phyloP scores from a whole-genome alignment of 2,113 vertebrate species.

The Ifrita kowaldi region DNA sequence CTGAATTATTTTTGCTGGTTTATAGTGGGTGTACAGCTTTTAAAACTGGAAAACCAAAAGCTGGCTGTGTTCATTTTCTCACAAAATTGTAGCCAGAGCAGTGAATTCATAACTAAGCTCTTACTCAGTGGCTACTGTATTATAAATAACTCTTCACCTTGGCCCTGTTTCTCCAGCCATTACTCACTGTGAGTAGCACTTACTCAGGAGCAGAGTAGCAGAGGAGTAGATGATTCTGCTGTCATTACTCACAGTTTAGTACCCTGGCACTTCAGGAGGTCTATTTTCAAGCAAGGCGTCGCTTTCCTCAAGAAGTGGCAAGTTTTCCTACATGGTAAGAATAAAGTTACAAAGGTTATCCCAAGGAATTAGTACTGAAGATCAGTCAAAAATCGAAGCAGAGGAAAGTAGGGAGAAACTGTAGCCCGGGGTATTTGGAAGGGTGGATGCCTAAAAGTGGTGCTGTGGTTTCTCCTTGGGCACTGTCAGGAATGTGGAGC shows the following conservation, averaged over 20 bases:
- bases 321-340: neutral
- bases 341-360: neutral
- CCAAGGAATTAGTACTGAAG: neutral
- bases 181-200: conserved; percentile 7
- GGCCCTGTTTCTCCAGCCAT: conserved; percentile 9
- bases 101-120: conserved; percentile 38
- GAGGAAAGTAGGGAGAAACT: neutral
- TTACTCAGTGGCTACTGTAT: conserved; percentile 46
- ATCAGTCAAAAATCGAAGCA: neutral
- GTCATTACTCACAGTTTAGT: neutral
- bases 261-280: neutral
- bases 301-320: neutral
- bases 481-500: neutral
- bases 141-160: conserved; percentile 55
- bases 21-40: neutral
- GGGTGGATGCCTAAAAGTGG: accelerated
- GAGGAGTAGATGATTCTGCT: neutral
- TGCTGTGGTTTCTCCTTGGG: neutral
- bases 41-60: neutral
- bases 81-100: conserved; percentile 27
- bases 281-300: neutral
- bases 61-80: conserved; percentile 35
- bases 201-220: neutral
- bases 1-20: neutral
- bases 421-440: neutral